Percentiles rank a stretch among this genome's conserved stretches.
Conservation (phyloP, 2,113 vertebrate genomes). For the Donacobius atricapilla region DNA sequence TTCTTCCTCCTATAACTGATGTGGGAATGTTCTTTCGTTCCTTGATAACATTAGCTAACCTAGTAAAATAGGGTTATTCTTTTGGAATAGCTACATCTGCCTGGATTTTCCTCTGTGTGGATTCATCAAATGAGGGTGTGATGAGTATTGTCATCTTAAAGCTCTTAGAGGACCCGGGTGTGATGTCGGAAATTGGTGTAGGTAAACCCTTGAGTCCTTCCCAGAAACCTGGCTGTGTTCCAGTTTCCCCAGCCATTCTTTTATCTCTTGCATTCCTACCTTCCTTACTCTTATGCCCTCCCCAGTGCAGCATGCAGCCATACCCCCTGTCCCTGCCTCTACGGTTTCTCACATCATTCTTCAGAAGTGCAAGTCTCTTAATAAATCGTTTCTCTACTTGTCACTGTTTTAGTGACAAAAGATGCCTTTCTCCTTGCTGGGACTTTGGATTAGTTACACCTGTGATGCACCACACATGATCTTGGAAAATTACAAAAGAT, state of each 20-base stretch:
- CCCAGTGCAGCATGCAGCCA: background rate
- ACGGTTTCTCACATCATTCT: background rate
- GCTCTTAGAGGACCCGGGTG: background rate
- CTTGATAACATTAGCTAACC: background rate
- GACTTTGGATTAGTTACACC: background rate
- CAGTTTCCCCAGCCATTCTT: background rate
- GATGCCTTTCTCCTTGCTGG: background rate
- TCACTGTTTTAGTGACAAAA: background rate
- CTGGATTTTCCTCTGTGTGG: background rate
- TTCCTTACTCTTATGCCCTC: background rate
- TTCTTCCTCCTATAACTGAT: background rate
- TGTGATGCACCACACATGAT: background rate
- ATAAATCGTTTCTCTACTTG: background rate
- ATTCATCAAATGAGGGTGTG: background rate
- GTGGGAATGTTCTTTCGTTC: background rate
- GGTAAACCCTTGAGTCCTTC: background rate
- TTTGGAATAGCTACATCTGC: background rate
- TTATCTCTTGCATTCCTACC: background rate
- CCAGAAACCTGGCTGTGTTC: background rate
- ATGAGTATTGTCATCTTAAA: background rate
- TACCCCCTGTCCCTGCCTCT: background rate
- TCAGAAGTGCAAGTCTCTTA: background rate
- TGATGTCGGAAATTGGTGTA: background rate
- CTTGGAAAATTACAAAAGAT: constrained; percentile 15
- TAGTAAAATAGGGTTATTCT: background rate